Evolutionary conservation across 2,888 invertebrate genomes (phyloP).

Genomic region (Drosophila colorata): DNA sequence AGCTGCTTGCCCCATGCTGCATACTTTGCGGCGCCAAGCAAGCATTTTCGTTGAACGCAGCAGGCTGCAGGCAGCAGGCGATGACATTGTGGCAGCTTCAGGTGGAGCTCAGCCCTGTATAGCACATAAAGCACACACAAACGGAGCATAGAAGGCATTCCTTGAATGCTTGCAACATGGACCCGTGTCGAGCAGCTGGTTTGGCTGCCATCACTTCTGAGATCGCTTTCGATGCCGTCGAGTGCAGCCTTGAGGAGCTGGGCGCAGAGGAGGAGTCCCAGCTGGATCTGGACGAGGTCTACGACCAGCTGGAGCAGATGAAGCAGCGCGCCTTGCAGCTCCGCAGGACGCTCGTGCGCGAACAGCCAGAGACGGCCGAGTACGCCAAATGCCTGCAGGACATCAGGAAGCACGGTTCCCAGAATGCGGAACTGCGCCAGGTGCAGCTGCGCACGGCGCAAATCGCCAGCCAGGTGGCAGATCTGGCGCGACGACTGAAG

Average conservation of each 20-base stretch:
- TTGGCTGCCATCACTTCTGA: slow-evolving; percentile 2
- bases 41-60: slow-evolving; percentile 67
- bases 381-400: slow-evolving; percentile 1
- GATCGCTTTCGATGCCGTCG: neutral
- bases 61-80: slow-evolving; percentile 31
- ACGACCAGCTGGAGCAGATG: slow-evolving; percentile 34
- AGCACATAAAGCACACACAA: neutral
- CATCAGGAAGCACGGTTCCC: slow-evolving; percentile 4
- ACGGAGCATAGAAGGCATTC: slow-evolving; percentile 12
- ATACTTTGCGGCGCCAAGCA: slow-evolving; percentile 58
- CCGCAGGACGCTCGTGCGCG: slow-evolving; percentile 5
- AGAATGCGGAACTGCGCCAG: slow-evolving; percentile 9
- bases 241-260: neutral
- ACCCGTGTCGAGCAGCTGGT: slow-evolving; percentile 9
- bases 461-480: slow-evolving; percentile 2
- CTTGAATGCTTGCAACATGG: slow-evolving; percentile 17
- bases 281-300: slow-evolving; percentile 5
- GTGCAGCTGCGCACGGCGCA: slow-evolving; percentile 6
- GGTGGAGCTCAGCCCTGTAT: neutral
- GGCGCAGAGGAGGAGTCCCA: neutral
- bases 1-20: slow-evolving; percentile 44
- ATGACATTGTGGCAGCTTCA: slow-evolving; percentile 39
- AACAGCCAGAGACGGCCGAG: neutral
- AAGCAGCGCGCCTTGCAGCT: slow-evolving; percentile 33
- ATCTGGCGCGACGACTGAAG: neutral